Evolutionary conservation across 2,888 invertebrate species (phyloP).

Genomic region (Tenthredo mesomela): DNA sequence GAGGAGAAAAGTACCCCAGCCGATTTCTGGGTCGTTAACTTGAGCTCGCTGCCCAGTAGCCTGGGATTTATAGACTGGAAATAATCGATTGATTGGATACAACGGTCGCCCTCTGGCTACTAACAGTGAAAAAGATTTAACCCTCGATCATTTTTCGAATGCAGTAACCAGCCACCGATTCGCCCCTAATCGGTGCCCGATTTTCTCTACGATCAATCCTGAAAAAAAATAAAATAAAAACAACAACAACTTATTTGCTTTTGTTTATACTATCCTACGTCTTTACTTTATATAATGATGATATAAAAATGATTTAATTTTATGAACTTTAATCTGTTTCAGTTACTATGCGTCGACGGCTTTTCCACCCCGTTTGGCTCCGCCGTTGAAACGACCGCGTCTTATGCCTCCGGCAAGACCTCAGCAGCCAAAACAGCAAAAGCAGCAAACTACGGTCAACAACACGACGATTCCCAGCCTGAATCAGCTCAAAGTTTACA

Average conservation of each 20-base stretch:
- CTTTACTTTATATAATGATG: too few relatives aligned
- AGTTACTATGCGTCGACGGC: conserved; percentile 84
- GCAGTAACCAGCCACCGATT: conserved; percentile 6
- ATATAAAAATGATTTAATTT: not conserved
- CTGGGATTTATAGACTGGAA: conserved; percentile 53
- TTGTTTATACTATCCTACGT: not conserved
- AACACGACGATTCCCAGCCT: conserved; percentile 77
- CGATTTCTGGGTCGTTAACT: conserved; percentile 53
- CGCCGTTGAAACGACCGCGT: conserved; percentile 82
- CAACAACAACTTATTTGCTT: not conserved
- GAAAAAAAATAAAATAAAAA: not conserved
- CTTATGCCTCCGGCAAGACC: conserved; percentile 80
- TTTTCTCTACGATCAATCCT: not conserved
- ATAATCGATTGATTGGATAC: conserved; percentile 53
- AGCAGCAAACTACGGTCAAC: conserved; percentile 74
- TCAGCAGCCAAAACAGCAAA: conserved; percentile 72
- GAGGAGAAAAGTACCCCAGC: conserved; percentile 40
- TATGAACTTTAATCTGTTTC: conserved; percentile 68
- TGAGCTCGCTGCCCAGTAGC: conserved; percentile 41
- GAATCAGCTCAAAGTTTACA: conserved; percentile 84
- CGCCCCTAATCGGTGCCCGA: conserved; percentile 22
- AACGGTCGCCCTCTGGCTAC: not conserved
- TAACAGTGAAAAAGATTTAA: conserved; percentile 38
- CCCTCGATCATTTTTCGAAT: conserved; percentile 48
- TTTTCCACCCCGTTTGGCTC: conserved; percentile 81